Percentiles rank a stretch among this genome's conserved stretches.
Conservation (phyloP, 2,888 invertebrate species). For the Tribolium freemani region DNA sequence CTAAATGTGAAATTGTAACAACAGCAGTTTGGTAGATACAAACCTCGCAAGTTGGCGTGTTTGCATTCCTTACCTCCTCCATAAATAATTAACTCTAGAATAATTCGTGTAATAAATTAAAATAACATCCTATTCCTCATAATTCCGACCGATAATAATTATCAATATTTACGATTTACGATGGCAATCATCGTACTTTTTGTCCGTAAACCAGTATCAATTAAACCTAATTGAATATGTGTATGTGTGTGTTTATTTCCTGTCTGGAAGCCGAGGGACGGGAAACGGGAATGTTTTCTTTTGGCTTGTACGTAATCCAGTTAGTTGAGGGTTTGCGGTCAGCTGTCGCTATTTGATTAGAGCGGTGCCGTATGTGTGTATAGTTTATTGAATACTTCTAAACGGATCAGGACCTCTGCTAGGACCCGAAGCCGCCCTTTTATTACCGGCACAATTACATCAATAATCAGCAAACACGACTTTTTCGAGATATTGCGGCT, state of each 20-base stretch:
- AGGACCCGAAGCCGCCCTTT: background rate
- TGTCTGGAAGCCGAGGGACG: constrained; percentile 26
- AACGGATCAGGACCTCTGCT: constrained; percentile 36
- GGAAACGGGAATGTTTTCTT: constrained; percentile 41
- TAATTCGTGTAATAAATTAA: constrained; percentile 6
- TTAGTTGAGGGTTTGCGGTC: constrained; percentile 45
- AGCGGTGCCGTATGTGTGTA: constrained; percentile 43
- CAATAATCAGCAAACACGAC: background rate
- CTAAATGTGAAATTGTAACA: background rate
- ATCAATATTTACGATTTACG: constrained; percentile 10
- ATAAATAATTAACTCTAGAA: background rate
- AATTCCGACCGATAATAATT: constrained; percentile 17
- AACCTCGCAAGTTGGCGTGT: background rate
- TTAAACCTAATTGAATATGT: constrained; percentile 39
- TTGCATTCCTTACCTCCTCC: background rate
- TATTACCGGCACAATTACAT: constrained; percentile 1
- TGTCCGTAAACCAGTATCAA: constrained; percentile 32
- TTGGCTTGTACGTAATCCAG: constrained; percentile 42
- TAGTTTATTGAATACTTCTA: constrained; percentile 45
- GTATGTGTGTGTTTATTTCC: constrained; percentile 32
- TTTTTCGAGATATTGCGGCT: background rate
- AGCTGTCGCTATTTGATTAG: constrained; percentile 46
- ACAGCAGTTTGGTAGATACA: background rate
- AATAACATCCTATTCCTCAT: constrained; percentile 11
- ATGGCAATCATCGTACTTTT: constrained; percentile 14